phyloP scores from a whole-genome alignment of 1,140 invertebrate genomes.

The Brachionus sp. region DNA sequence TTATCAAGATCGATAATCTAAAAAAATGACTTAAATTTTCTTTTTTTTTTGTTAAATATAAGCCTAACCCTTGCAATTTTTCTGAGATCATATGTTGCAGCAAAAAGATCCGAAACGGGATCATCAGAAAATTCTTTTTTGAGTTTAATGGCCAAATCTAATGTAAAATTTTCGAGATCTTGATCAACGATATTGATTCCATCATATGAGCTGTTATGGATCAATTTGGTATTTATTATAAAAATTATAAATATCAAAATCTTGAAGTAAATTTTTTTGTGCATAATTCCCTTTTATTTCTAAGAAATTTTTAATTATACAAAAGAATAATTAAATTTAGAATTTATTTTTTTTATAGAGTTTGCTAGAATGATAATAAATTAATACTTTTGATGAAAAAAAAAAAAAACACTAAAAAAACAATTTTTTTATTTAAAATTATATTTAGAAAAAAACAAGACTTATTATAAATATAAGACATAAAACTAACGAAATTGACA shows the following conservation, averaged over 20 bases:
- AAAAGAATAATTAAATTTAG: no score
- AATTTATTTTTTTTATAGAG: no score
- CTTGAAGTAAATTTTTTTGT: no score
- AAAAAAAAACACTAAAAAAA: no score
- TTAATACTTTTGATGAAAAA: no score
- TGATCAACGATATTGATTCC: neutral
- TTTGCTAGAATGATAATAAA: no score
- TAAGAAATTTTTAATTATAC: no score
- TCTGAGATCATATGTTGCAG: neutral
- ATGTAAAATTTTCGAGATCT: neutral
- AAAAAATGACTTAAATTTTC: neutral
- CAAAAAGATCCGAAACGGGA: conserved; percentile 37
- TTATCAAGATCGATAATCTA: conserved; percentile 19
- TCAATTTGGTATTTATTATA: neutral
- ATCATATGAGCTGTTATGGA: neutral
- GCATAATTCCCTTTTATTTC: no score
- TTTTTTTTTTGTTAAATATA: neutral
- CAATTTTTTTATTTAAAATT: no score
- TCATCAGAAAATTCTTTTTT: conserved; percentile 44
- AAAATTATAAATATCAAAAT: neutral
- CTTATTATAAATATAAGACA: no score
- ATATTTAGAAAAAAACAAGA: no score
- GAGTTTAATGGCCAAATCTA: conserved; percentile 39
- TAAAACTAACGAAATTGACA: no score
- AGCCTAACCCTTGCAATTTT: conserved; percentile 35